Evolutionary conservation across 1,140 invertebrate species (phyloP).

Genomic region (Muscidifurax raptorellus): DNA sequence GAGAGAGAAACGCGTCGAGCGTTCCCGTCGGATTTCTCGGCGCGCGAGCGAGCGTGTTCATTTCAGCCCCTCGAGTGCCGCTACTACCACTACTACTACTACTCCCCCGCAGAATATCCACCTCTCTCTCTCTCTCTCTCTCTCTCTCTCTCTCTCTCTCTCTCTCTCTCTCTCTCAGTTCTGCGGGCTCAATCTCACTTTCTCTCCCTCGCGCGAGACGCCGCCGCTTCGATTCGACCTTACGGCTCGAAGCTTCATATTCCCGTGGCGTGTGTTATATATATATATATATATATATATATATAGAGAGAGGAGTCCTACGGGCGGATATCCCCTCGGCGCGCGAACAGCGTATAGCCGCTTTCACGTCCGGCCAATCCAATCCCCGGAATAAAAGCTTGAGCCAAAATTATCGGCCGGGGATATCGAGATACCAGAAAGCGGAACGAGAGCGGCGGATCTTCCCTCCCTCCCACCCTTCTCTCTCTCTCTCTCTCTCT

Average conservation of each 20-base stretch:
- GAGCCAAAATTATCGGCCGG: conserved; percentile 53
- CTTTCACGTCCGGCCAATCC: conserved; percentile 48
- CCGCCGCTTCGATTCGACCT: conserved; percentile 53
- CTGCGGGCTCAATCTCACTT: conserved; percentile 31
- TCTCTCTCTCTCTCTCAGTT: neutral
- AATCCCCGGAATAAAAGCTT: conserved; percentile 55
- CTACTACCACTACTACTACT: conserved; percentile 51
- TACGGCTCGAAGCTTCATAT: conserved; percentile 56
- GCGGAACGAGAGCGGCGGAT: neutral
- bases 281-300: neutral
- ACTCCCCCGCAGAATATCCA: conserved; percentile 38
- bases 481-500: neutral
- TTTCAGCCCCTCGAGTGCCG: conserved; percentile 57
- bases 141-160: conserved; percentile 42
- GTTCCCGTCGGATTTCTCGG: conserved; percentile 61
- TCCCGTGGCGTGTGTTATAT: conserved; percentile 28
- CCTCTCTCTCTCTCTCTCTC: conserved; percentile 15
- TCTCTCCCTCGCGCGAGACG: conserved; percentile 33
- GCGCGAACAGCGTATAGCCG: conserved; percentile 34
- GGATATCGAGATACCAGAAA: conserved; percentile 35
- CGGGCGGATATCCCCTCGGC: conserved; percentile 44
- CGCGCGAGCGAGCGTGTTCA: conserved; percentile 56
- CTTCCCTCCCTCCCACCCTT: neutral
- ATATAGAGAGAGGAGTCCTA: neutral
- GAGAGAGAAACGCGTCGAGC: neutral